Percentiles rank a stretch among this genome's conserved stretches.
phyloP scores from a whole-genome alignment of 2,888 invertebrate species.

The Andrena minutula region DNA sequence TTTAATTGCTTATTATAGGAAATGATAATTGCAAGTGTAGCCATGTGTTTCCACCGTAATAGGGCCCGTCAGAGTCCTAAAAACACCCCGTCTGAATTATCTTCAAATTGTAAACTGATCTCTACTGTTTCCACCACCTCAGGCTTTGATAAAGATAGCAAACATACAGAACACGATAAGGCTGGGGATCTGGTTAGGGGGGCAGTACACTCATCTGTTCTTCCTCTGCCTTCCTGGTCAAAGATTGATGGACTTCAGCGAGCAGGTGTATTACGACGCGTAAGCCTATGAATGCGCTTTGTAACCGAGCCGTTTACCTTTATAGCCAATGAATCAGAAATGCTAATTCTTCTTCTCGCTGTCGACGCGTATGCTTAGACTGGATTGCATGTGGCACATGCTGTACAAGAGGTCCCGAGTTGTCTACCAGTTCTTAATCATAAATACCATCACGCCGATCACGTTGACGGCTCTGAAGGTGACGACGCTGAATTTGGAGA shows the following conservation, averaged over 20 bases:
- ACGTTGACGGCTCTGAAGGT: conserved; percentile 4
- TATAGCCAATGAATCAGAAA: neutral
- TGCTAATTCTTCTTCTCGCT: neutral
- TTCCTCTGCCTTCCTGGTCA: conserved; percentile 18
- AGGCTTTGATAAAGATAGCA: neutral
- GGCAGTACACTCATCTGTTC: conserved; percentile 16
- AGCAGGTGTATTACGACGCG: conserved; percentile 1
- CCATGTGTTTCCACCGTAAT: too few relatives aligned
- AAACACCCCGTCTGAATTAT: too few relatives aligned
- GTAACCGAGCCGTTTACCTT: neutral
- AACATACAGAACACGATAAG: neutral
- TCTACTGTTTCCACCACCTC: neutral
- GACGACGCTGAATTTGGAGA: conserved; percentile 2
- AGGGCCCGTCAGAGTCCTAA: too few relatives aligned
- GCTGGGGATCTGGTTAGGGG: neutral
- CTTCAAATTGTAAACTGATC: neutral
- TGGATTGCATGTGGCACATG: conserved; percentile 7
- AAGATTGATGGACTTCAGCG: conserved; percentile 4
- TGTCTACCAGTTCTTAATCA: neutral
- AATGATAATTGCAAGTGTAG: too few relatives aligned
- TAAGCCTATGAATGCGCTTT: neutral
- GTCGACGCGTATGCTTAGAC: neutral
- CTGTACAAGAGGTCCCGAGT: neutral
- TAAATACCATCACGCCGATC: neutral
- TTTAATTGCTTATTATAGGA: too few relatives aligned